Evolutionary conservation across 1,140 invertebrate species (phyloP), one percentile per base, ranked within the genome.

Genomic region (Matsumurasca onukii): DNA sequence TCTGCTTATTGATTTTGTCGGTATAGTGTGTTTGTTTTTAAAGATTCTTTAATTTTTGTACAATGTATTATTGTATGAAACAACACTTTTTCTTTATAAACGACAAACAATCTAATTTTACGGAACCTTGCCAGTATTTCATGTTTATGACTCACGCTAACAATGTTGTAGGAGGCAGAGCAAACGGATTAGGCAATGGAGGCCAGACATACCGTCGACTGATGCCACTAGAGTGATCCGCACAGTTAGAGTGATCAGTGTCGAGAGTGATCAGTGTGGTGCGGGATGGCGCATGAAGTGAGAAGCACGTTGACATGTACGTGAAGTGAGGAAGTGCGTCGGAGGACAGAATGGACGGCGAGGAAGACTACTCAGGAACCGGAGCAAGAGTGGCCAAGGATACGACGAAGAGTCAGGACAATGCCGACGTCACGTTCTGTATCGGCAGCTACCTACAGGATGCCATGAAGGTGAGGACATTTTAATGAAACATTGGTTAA

Each of bases 401-500:
- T 24, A 59, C 55, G 13, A 29, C 55, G 24, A 59, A 29, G 25
- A 29, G 15, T 3, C 55, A 59, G 25, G 87, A 89, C 68, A 80
- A 85, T 27, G 89, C 89, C 1, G 91, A 92, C 75, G 93, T 94
- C 89, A 91, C 91, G 69, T 94, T 94, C 80, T 91, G 86, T 74
- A 91, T 94, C 83, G 86, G 88, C 55, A 92, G 89, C 77, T 94
- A 94, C 77, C 83, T 92, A 3, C 91, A 91, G 72, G 91, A 94
- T 76, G 89, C 89, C 27, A 87, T 95, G 82, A 93, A 90, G 81
- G 86, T 89, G 78, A 72, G 69, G 25, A 45, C 45, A 63, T 27
- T 27, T 25, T 27, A 5, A 25, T 2, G 2, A 59, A 59, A 27
- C 15, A 2, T 2, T 59, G n/a, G 30, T 27, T 2, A 25, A 29